These are phyloP conservation scores for Amblyopsis rosae DNA, from an alignment of 2,113 vertebrate species.

Conservation along the genomic window DNA sequence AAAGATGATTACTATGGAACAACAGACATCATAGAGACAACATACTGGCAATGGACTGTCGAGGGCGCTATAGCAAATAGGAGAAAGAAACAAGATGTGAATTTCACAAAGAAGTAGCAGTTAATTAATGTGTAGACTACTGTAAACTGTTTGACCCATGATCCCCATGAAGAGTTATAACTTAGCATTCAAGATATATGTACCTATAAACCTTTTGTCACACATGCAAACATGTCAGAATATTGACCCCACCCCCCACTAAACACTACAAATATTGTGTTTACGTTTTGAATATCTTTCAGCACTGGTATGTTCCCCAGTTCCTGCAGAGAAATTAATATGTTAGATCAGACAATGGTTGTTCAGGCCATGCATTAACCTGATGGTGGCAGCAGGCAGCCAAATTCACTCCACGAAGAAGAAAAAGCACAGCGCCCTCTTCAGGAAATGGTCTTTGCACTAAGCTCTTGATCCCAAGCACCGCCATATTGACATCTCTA, in stretches of 20 bases:
- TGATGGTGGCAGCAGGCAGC: conserved; percentile 46
- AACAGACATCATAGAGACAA: neutral
- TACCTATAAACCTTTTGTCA: no score
- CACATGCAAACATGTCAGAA: no score
- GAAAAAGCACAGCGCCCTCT: conserved; percentile 66
- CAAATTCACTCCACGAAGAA: conserved; percentile 15
- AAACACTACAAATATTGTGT: neutral
- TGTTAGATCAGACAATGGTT: neutral
- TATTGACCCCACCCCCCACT: no score
- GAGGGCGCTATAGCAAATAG: conserved; percentile 4
- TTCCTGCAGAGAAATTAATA: conserved; percentile 44
- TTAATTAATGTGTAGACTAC: neutral
- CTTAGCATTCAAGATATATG: no score
- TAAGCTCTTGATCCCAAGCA: conserved; percentile 73
- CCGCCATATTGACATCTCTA: conserved; percentile 79
- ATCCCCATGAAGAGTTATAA: no score
- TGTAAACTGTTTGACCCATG: no score
- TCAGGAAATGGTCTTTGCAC: conserved; percentile 52
- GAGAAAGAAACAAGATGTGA: neutral
- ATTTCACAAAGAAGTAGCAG: neutral
- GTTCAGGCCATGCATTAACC: conserved; percentile 21
- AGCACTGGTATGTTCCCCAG: conserved; percentile 42
- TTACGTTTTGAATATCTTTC: conserved; percentile 41
- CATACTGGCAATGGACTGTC: conserved; percentile 5
- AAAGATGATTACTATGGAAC: conserved; percentile 1